Evolutionary conservation across 2,888 invertebrate species (phyloP), one percentile per base, ranked within the genome.

Genomic region (Brachynemurus nebulosus): DNA sequence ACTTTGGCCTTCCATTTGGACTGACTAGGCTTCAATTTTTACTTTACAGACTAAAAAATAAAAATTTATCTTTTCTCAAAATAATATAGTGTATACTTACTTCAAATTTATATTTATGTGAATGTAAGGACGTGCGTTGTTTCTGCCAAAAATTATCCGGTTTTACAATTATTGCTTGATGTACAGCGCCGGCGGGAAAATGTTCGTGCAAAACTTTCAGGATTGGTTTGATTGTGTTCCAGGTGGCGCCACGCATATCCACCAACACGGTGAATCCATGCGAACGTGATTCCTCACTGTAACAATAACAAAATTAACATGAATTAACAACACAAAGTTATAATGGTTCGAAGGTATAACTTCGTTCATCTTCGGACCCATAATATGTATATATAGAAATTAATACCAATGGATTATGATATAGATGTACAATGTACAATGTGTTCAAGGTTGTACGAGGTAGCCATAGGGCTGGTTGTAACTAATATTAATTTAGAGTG

Each of bases 101-200:
- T 80, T 97, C 96, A 72, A 97, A 97, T 72, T 93, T 95, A 73
- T 95, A 97, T 74, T 96, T 97, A 67, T 93, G 89, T 68, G 91
- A 90, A 60, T 92, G 92, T 60, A 97, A 78, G 53, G 91, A 92
- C 55, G 95, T 93, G 62, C 95, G 83, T 69, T 97, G 96, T 69
- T 97, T 97, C 69, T 97, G 96, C 96, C 96, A 96, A 72, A 98
- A 97, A 65, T 95, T 96, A 62, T 98, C 97, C 54, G 96, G 95
- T 70, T 97, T 96, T 57, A 97, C 93, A 63, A 98, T 92, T 62
- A 90, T 88, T 55, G 92, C 95, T 65, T 86, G 85, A 68, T 93
- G 86, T 60, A 97, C 86, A 63, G 76, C 79, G 52, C 78, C 78
- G 56, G 90, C 84, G 57, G 91, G 83, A 67, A 95, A 96, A 68